A percentile compares a stretch with the other conserved stretches of the same genome.
These are phyloP conservation scores for Sericinus montela DNA, from an alignment of 2,888 invertebrate genomes.

Conservation along the genomic window DNA sequence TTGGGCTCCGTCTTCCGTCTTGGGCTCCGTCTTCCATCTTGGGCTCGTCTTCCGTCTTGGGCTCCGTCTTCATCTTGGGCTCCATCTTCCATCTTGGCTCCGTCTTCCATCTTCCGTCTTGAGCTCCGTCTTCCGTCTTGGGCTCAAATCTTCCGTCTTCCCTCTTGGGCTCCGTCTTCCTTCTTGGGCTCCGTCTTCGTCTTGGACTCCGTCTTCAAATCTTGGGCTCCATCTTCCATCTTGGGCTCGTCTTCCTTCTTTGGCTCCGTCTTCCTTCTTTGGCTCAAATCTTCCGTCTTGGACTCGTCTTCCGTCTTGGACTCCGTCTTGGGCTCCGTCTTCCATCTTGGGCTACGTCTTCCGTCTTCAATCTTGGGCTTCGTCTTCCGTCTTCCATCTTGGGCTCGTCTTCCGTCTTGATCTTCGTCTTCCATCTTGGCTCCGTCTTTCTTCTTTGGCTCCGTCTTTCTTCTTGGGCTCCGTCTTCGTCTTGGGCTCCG, in stretches of 20 bases:
- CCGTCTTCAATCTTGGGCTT: slow-evolving; percentile 1
- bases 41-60: neutral
- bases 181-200: neutral
- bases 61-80: too few relatives aligned
- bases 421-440: slow-evolving; percentile 19
- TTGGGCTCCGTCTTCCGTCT: too few relatives aligned
- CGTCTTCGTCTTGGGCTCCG: neutral
- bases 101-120: neutral
- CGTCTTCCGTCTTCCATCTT: neutral
- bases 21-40: neutral
- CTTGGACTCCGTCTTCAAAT: too few relatives aligned
- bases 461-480: too few relatives aligned
- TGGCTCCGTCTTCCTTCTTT: too few relatives aligned
- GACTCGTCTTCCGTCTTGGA: too few relatives aligned
- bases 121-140: neutral
- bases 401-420: neutral
- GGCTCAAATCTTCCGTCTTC: neutral
- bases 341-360: too few relatives aligned
- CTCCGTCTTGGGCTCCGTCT: too few relatives aligned
- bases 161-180: neutral
- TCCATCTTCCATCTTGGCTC: too few relatives aligned
- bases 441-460: slow-evolving; percentile 6
- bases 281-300: too few relatives aligned
- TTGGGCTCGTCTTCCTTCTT: too few relatives aligned
- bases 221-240: too few relatives aligned